A percentile compares a stretch with the other conserved stretches of the same genome.
phyloP scores from a whole-genome alignment of 2,888 invertebrate species.

The Periphyllus acericola region DNA sequence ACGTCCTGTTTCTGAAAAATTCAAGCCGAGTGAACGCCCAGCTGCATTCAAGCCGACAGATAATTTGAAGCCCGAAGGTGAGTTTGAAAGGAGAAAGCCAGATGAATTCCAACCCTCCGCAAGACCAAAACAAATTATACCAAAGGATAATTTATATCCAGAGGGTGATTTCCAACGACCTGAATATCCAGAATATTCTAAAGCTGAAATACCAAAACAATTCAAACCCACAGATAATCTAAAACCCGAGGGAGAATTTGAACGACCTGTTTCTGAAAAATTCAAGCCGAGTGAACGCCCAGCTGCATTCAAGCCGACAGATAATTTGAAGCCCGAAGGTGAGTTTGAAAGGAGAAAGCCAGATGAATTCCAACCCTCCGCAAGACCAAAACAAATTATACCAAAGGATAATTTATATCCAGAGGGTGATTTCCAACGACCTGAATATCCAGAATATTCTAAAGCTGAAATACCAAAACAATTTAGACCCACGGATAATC shows the following conservation, averaged over 20 bases:
- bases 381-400: constrained; percentile 69
- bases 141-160: constrained; percentile 70
- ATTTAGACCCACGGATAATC: constrained; percentile 69
- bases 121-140: constrained; percentile 70
- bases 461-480: constrained; percentile 65
- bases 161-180: constrained; percentile 67
- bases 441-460: constrained; percentile 66
- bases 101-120: constrained; percentile 69
- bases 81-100: constrained; percentile 70
- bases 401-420: constrained; percentile 70
- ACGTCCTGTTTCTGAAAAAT: constrained; percentile 65
- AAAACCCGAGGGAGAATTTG: constrained; percentile 75
- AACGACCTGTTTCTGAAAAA: constrained; percentile 66
- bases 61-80: constrained; percentile 71
- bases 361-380: constrained; percentile 69
- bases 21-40: constrained; percentile 71
- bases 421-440: constrained; percentile 68
- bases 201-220: constrained; percentile 66
- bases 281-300: constrained; percentile 71
- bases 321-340: constrained; percentile 68
- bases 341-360: constrained; percentile 67
- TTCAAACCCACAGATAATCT: constrained; percentile 69
- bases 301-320: constrained; percentile 68
- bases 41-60: constrained; percentile 69
- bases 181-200: constrained; percentile 66